Evolutionary conservation across 2,113 vertebrate species (phyloP).

Genomic region (Gallinago media): DNA sequence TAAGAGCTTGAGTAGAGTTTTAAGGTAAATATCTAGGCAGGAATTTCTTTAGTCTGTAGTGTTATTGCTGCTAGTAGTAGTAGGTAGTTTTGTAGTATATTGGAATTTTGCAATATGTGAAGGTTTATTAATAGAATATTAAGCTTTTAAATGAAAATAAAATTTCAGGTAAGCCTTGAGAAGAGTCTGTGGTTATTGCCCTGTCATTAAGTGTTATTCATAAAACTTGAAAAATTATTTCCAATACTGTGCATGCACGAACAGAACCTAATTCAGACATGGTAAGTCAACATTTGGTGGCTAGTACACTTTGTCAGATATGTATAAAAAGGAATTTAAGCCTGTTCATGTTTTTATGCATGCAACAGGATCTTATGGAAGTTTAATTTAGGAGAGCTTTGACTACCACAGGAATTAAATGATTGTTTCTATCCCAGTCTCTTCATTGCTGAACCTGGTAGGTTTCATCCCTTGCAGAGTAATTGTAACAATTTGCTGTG

Average conservation of each 20-base stretch:
- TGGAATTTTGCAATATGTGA: not conserved
- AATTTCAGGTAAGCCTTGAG: not conserved
- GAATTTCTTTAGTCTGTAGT: not conserved
- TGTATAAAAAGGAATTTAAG: not conserved
- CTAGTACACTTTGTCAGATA: not conserved
- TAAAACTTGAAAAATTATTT: not conserved
- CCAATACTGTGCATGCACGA: rapidly evolving
- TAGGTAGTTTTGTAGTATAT: not conserved
- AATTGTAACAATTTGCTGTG: not conserved
- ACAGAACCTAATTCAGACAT: not conserved
- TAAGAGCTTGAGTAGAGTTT: not conserved
- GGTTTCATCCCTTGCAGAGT: rapidly evolving
- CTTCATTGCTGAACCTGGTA: not conserved
- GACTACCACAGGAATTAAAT: not conserved
- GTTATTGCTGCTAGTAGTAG: not conserved
- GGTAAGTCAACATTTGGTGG: not conserved
- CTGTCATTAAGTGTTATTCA: not conserved
- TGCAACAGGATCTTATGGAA: not conserved
- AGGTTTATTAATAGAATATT: not conserved
- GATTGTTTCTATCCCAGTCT: not conserved
- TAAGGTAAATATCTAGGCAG: not conserved
- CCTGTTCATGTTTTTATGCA: constrained; percentile 2
- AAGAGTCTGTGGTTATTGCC: not conserved
- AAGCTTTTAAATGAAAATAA: not conserved
- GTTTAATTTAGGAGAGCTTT: not conserved